Percentiles rank a stretch among this genome's conserved stretches.
phyloP scores from a whole-genome alignment of 2,888 invertebrate species.

The Ormyrus rosae region DNA sequence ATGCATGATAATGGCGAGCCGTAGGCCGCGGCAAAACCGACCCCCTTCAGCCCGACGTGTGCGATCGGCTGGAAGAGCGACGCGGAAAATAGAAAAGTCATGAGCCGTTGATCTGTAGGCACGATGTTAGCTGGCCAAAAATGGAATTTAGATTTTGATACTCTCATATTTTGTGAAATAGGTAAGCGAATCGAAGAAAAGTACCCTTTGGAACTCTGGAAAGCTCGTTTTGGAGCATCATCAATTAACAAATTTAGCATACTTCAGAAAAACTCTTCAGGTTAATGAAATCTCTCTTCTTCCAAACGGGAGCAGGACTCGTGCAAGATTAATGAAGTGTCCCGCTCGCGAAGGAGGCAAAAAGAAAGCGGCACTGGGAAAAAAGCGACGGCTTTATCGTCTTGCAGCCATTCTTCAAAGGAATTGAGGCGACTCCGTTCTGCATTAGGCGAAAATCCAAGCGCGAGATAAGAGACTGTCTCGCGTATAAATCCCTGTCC shows the following conservation, averaged over 20 bases:
- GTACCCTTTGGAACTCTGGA: neutral
- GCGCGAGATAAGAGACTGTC: constrained; percentile 40
- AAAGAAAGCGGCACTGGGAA: neutral
- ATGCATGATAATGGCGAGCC: constrained; percentile 73
- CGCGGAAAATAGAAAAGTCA: constrained; percentile 54
- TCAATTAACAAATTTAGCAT: constrained; percentile 55
- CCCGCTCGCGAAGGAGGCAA: neutral
- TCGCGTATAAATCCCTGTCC: constrained; percentile 29
- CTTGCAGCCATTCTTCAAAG: constrained; percentile 45
- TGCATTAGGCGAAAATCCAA: constrained; percentile 55
- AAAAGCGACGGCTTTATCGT: constrained; percentile 42
- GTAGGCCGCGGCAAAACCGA: constrained; percentile 50
- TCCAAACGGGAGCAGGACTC: constrained; percentile 19
- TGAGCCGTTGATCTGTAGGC: neutral
- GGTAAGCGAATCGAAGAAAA: neutral
- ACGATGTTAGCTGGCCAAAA: neutral
- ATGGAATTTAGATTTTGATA: too few relatives aligned
- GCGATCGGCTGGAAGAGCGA: constrained; percentile 67
- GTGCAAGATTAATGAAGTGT: constrained; percentile 55
- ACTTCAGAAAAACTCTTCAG: constrained; percentile 48
- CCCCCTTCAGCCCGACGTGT: constrained; percentile 54
- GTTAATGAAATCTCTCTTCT: constrained; percentile 54
- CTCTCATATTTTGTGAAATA: too few relatives aligned
- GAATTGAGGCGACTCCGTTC: constrained; percentile 54
- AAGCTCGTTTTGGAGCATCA: constrained; percentile 50